Percentiles rank a stretch among this genome's conserved stretches.
These are phyloP conservation scores for Halcyon badia DNA, from an alignment of 2,797 vertebrate species.

Conservation along the genomic window DNA sequence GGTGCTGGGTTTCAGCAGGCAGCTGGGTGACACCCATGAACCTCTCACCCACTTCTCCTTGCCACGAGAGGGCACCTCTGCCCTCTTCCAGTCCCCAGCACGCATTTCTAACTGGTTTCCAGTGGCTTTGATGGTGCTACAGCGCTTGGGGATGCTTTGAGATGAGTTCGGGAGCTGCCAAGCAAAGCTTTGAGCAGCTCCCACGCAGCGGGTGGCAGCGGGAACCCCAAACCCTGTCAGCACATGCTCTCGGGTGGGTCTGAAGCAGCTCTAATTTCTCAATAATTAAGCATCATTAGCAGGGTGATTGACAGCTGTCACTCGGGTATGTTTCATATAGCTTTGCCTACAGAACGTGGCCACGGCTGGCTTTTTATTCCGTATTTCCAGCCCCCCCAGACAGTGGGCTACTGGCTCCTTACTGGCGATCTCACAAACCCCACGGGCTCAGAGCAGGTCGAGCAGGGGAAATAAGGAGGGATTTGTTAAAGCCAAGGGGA, in stretches of 20 bases:
- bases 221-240: background rate
- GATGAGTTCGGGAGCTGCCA: background rate
- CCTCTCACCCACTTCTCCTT: background rate
- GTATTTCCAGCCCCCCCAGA: background rate
- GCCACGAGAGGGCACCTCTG: background rate
- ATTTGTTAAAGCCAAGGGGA: background rate
- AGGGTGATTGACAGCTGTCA: background rate
- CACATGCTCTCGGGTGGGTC: background rate
- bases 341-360: background rate
- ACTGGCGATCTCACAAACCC: background rate
- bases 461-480: background rate
- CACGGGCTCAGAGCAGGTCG: rapidly evolving
- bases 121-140: rapidly evolving
- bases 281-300: background rate
- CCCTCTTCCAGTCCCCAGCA: background rate
- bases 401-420: no score
- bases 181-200: background rate
- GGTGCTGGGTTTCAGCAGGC: background rate
- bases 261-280: background rate
- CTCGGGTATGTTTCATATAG: rapidly evolving
- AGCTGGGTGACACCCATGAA: background rate
- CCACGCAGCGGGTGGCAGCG: rapidly evolving
- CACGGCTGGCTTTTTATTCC: no score
- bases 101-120: background rate
- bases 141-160: background rate